phyloP scores from a whole-genome alignment of 2,888 invertebrate species.

The Drosophila infuscata region DNA sequence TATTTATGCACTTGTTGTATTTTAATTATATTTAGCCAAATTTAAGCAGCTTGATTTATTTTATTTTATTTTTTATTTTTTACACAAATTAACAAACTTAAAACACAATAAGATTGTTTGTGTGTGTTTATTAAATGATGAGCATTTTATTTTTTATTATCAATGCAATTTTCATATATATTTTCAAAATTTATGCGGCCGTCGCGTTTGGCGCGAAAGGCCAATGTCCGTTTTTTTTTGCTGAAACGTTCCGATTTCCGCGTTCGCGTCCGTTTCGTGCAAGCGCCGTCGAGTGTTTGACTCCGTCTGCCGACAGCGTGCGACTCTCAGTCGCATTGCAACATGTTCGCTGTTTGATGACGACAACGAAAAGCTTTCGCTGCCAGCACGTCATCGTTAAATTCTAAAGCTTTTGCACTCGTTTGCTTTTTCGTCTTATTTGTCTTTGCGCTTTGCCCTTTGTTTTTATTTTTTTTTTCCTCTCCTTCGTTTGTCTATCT shows the following conservation, averaged over 20 bases:
- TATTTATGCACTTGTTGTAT: slow-evolving; percentile 45
- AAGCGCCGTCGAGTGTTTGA: slow-evolving; percentile 71
- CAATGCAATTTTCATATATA: background rate
- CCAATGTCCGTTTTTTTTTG: slow-evolving; percentile 34
- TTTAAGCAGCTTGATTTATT: background rate
- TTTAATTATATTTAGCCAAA: slow-evolving; percentile 52
- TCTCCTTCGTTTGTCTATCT: background rate
- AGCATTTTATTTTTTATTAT: background rate
- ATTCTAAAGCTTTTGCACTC: slow-evolving; percentile 52
- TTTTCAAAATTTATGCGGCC: slow-evolving; percentile 17
- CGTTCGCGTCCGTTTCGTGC: slow-evolving; percentile 78
- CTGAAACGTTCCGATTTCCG: slow-evolving; percentile 48
- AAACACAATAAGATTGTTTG: background rate
- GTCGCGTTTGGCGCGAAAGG: slow-evolving; percentile 33
- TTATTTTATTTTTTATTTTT: background rate
- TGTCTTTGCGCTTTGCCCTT: slow-evolving; percentile 32
- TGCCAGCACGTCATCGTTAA: slow-evolving; percentile 61
- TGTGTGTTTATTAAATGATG: background rate
- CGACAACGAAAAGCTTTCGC: slow-evolving; percentile 78
- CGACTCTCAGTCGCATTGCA: slow-evolving; percentile 1
- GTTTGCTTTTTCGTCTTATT: slow-evolving; percentile 17
- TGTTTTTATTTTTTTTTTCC: slow-evolving; percentile 5
- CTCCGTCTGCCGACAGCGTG: slow-evolving; percentile 13
- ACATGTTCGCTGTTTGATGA: slow-evolving; percentile 64
- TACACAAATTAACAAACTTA: background rate